A percentile compares a stretch with the other conserved stretches of the same genome.
These are phyloP conservation scores for Ursus arctos DNA, from an alignment of 2,113 vertebrate species.

Conservation along the genomic window DNA sequence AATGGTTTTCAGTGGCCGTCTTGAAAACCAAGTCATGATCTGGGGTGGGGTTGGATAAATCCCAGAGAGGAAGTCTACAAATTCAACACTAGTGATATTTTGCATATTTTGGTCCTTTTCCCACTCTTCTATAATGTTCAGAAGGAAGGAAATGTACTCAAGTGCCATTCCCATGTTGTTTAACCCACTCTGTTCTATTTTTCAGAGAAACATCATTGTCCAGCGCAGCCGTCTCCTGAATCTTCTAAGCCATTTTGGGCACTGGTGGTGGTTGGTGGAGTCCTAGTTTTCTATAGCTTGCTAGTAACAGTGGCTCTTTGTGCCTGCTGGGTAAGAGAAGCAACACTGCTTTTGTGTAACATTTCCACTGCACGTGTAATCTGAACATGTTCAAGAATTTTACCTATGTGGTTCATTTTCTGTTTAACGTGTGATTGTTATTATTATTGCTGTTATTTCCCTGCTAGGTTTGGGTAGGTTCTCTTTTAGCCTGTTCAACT, in stretches of 20 bases:
- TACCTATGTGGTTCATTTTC: constrained; percentile 49
- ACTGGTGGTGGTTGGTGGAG: constrained; percentile 78
- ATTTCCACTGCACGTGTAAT: neutral
- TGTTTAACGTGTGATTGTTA: neutral
- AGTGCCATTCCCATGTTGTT: constrained; percentile 16
- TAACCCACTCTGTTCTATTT: constrained; percentile 78
- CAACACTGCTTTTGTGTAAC: neutral
- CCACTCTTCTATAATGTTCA: constrained; percentile 33
- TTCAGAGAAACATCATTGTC: constrained; percentile 81
- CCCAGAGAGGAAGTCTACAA: neutral
- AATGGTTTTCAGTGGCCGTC: neutral
- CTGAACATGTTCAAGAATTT: constrained; percentile 38
- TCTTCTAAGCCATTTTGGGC: constrained; percentile 75
- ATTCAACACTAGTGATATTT: neutral
- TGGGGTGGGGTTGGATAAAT: neutral
- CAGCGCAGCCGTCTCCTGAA: constrained; percentile 20
- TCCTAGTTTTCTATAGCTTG: constrained; percentile 85
- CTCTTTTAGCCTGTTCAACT: neutral
- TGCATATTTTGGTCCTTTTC: neutral
- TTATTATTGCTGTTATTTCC: constrained; percentile 7
- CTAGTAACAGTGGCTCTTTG: constrained; percentile 82
- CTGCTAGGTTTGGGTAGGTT: neutral
- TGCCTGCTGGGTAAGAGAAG: constrained; percentile 88
- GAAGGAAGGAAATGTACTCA: constrained; percentile 63
- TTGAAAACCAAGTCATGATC: neutral